phyloP scores from a whole-genome alignment of 2,888 invertebrate species.

The Aplocera efformata region DNA sequence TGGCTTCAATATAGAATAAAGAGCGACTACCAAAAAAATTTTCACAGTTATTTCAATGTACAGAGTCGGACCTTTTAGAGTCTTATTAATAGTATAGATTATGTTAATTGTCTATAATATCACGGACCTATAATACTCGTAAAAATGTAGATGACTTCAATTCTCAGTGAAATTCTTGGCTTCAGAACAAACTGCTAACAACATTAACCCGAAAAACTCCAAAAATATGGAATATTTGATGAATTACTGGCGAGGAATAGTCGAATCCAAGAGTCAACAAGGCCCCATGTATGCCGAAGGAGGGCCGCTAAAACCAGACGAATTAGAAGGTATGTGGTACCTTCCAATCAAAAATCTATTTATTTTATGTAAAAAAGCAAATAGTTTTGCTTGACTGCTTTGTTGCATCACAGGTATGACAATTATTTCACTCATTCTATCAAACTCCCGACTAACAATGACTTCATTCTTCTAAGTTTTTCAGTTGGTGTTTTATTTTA shows the following conservation, averaged over 20 bases:
- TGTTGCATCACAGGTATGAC: constrained; percentile 55
- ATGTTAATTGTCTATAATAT: too few species aligned
- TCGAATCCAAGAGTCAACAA: constrained; percentile 55
- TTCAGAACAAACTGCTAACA: constrained; percentile 35
- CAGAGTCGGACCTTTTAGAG: too few species aligned
- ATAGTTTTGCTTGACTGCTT: constrained; percentile 62
- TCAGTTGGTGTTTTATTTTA: constrained; percentile 44
- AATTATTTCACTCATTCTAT: constrained; percentile 50
- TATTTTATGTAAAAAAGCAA: constrained; percentile 41
- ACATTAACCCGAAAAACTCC: constrained; percentile 43
- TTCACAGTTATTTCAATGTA: too few species aligned
- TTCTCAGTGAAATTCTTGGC: constrained; percentile 12
- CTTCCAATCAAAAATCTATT: constrained; percentile 19
- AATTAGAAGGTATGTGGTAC: constrained; percentile 55
- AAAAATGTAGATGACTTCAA: not conserved
- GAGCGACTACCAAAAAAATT: too few species aligned
- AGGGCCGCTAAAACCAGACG: constrained; percentile 63
- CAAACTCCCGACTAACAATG: constrained; percentile 37
- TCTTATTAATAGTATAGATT: too few species aligned
- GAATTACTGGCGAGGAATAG: constrained; percentile 63
- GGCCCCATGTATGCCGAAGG: constrained; percentile 67
- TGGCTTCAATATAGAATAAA: too few species aligned
- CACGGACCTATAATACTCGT: not conserved
- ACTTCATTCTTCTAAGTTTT: constrained; percentile 40
- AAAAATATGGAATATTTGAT: constrained; percentile 70